Evolutionary conservation across 1,140 invertebrate species (phyloP).

Genomic region (Halyomorpha halys): DNA sequence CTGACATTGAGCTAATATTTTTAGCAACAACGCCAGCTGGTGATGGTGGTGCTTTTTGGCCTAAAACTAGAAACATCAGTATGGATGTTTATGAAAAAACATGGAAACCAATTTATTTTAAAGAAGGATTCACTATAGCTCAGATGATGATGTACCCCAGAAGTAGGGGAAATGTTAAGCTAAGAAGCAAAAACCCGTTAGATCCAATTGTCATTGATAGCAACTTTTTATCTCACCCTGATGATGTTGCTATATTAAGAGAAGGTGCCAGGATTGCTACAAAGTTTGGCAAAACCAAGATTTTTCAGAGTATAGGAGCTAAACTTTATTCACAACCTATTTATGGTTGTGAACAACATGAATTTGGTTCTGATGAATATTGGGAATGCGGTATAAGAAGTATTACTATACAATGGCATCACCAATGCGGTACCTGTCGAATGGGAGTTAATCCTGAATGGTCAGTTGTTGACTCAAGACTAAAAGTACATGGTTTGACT

Average conservation of each 20-base stretch:
- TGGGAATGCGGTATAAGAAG: conserved; percentile 33
- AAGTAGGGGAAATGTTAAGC: conserved; percentile 39
- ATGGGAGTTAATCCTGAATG: conserved; percentile 58
- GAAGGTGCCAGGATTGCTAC: conserved; percentile 44
- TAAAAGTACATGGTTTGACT: conserved; percentile 56
- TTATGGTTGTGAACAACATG: conserved; percentile 22
- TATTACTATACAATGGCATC: conserved; percentile 41
- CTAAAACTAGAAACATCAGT: conserved; percentile 37
- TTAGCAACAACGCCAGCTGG: conserved; percentile 38
- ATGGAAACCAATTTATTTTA: conserved; percentile 39
- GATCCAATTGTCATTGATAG: conserved; percentile 48
- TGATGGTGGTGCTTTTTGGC: conserved; percentile 46
- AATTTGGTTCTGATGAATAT: conserved; percentile 36
- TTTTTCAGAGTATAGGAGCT: conserved; percentile 42
- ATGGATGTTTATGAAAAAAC: conserved; percentile 57
- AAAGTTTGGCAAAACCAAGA: conserved; percentile 41
- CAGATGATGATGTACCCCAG: conserved; percentile 39
- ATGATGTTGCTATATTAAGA: conserved; percentile 27
- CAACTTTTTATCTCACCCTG: conserved; percentile 38
- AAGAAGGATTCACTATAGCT: conserved; percentile 44
- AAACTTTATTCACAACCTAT: background rate
- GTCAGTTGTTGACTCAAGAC: conserved; percentile 60
- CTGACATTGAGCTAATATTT: conserved; percentile 34
- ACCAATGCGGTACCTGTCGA: conserved; percentile 62
- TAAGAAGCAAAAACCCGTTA: conserved; percentile 42